Evolutionary conservation across 2,113 vertebrate species (phyloP).

Genomic region (Cisticola juncidis): DNA sequence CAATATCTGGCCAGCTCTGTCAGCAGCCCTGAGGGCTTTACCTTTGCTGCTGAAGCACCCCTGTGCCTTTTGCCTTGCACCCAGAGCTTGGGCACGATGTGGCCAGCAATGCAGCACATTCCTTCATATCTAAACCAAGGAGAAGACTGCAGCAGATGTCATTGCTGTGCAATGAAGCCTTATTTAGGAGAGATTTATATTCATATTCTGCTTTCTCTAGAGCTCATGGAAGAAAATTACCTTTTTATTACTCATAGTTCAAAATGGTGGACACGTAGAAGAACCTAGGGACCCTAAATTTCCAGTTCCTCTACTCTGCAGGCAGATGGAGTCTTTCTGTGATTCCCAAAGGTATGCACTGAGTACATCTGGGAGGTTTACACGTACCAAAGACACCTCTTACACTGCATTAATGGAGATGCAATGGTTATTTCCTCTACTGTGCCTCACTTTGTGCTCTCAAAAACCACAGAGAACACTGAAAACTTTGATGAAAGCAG

Average conservation of each 20-base stretch:
- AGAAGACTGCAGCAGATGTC: background rate
- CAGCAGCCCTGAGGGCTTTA: background rate
- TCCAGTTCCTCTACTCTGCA: background rate
- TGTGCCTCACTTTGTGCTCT: fast-evolving
- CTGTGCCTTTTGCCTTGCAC: background rate
- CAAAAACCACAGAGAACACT: background rate
- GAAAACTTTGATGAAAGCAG: background rate
- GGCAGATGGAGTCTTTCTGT: background rate
- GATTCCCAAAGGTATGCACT: background rate
- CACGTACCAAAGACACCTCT: background rate
- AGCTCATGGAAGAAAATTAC: background rate
- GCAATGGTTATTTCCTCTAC: background rate
- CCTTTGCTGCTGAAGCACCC: background rate
- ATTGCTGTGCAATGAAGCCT: background rate
- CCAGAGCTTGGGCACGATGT: background rate
- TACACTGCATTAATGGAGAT: background rate
- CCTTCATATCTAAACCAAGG: background rate
- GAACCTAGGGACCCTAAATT: background rate
- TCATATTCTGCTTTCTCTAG: background rate
- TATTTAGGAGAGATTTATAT: background rate
- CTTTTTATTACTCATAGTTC: background rate
- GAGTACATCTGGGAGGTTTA: background rate
- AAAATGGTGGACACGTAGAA: background rate
- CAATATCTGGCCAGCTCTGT: background rate
- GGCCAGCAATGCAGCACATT: background rate